These are phyloP conservation scores for Spodoptera littoralis DNA, from an alignment of 2,888 invertebrate species.

Conservation along the genomic window DNA sequence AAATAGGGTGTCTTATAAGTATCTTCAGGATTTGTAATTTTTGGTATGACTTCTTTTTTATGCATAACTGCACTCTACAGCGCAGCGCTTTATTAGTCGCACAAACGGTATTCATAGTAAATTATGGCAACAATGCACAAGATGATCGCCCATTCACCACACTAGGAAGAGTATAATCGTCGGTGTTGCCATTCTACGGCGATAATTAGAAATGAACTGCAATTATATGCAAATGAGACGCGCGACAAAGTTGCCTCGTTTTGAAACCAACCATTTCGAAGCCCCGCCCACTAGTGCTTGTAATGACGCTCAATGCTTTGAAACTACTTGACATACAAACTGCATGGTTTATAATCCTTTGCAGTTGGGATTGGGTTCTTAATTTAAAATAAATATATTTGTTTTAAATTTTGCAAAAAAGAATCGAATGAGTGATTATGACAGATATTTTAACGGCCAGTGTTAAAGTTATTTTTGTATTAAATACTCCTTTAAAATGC, in stretches of 20 bases:
- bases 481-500: not conserved
- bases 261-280: conserved; percentile 77
- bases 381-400: conserved; percentile 28
- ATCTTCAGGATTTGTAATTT: no score
- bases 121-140: conserved; percentile 32
- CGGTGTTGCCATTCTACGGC: conserved; percentile 50
- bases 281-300: conserved; percentile 73
- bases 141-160: conserved; percentile 51
- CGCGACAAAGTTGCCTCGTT: conserved; percentile 76
- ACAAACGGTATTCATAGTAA: conserved; percentile 7
- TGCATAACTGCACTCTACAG: not conserved
- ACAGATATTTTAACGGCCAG: not conserved
- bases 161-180: conserved; percentile 56
- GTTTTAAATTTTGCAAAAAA: conserved; percentile 1
- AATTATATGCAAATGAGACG: conserved; percentile 85
- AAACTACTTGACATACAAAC: conserved; percentile 51
- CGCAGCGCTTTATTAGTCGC: not conserved
- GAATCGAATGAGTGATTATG: not conserved
- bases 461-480: not conserved
- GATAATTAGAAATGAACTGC: conserved; percentile 80
- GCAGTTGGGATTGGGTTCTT: conserved; percentile 20
- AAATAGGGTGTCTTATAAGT: no score
- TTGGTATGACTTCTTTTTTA: no score
- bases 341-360: conserved; percentile 36
- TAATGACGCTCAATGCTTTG: conserved; percentile 50